Base-by-base conservation (phyloP, 2,113 vertebrate genomes). In the Butastur rufipennis region DNA sequence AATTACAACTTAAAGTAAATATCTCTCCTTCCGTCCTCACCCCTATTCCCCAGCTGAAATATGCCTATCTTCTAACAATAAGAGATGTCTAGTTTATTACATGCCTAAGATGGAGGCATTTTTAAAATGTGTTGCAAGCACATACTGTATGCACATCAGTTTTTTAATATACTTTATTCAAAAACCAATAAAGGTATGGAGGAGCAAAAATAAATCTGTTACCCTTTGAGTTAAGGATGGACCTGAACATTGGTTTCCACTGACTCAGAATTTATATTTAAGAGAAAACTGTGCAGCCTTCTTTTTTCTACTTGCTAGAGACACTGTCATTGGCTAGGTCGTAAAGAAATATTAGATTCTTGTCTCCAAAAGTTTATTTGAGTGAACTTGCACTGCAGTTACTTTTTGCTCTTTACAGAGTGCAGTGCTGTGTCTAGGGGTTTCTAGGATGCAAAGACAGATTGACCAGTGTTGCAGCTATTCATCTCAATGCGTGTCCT, bases 121-220 rank as follows among this genome's bases (percentile, higher is more conserved):
- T 88, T 83, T 14, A 32, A 92, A 79, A 67, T 53, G 21, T 2
- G 1, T 75, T 50, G 25, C 19, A 75, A 70, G 29, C 18, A 56
- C 4, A 38, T 86, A 42, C 4, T 36, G 0, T 55, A 55, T 22
- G 15, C 10, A 34, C 15, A 1, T 11, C 0, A 6, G 45, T 43
- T 74, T 81, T 45, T 11, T 3, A 66, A 23, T 50, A 43, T 45
- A 10, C 31, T 73, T 71, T n/a, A 42, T 78, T 47, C 1, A 88
- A 88, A 66, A 70, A 81, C 38, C 4, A 75, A 25, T 16, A 59
- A 36, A 34, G 18, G 1, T 0, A 26, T 50, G 6, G 13, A 86
- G 7, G 2, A 61, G 9, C 23, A 61, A 81, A 81, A 65, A 36
- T 9, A 52, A 31, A 31, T 14, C 2, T 68, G 85, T 40, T 38